Evolutionary conservation across 2,113 vertebrate genomes (phyloP).

Genomic region (Lycaon pictus): DNA sequence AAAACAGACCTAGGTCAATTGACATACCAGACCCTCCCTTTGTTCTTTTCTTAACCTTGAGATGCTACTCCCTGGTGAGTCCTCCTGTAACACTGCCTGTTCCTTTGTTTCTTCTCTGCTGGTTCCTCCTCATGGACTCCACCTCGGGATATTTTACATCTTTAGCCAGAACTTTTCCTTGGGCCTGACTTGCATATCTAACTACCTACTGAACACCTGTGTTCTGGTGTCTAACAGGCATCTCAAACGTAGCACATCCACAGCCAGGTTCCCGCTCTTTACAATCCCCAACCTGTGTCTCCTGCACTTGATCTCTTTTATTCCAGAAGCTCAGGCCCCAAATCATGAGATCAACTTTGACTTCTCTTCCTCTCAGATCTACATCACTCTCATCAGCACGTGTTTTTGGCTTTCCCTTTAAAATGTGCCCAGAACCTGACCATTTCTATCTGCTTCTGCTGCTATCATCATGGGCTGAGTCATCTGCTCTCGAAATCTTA

Average conservation of each 20-base stretch:
- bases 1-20: neutral
- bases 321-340: neutral
- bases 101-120: neutral
- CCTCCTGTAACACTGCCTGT: neutral
- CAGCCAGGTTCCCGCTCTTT: neutral
- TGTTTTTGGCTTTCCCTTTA: slow-evolving; percentile 3
- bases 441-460: neutral
- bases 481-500: neutral
- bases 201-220: neutral
- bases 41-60: neutral
- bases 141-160: neutral
- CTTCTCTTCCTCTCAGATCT: neutral
- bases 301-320: neutral
- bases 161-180: neutral
- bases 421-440: neutral
- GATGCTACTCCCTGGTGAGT: neutral
- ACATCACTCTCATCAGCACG: neutral
- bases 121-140: neutral
- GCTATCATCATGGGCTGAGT: neutral
- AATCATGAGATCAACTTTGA: neutral
- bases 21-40: neutral
- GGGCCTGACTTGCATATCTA: neutral
- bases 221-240: neutral
- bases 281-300: neutral
- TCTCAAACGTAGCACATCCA: neutral